Evolutionary conservation across 1,140 invertebrate species (phyloP), one percentile per base, ranked within the genome.

Genomic region (Helicoverpa armigera): DNA sequence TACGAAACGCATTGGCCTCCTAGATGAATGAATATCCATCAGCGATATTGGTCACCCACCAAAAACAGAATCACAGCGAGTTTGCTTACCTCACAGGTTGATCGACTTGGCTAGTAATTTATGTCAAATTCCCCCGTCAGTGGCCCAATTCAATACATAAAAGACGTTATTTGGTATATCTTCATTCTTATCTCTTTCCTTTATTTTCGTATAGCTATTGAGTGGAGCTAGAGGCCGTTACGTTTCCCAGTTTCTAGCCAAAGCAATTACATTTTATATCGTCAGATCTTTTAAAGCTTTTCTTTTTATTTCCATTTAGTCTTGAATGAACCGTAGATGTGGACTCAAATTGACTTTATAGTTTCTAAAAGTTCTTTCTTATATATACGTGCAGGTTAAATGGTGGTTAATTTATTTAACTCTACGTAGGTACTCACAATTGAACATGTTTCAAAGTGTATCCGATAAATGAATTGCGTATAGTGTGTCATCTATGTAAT

Each of bases 201-300:
- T 73, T 73, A 35, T 58, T 56, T 73, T 56, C 51, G 53, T 73
- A 73, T 56, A 58, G 43, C 70, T 73, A 73, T 58, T 73, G 53
- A 73, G 70, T 56, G 53, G 54, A 73, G 53, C 58, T 73, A 58
- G 53, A 58, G 53, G 53, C 53, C 31, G 70, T 73, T 73, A 58
- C 29, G 53, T n/a, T 58, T 58, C 70, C 48, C 70, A 14, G 14
- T 73, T 56, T 31, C 70, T 58, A 73, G 70, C 70, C 70, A 73
- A 73, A 73, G 70, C 70, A 73, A 73, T 73, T 43, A 73, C 70
- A 73, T 73, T 72, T 72, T 72, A 72, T 72, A 72, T 53, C 69
- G 50, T 18, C 18, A 72, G 69, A 73, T 73, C 51, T 73, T 73
- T 73, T 43, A 73, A 73, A 58, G 29, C 70, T 14, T 72, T 70